Evolutionary conservation across 1,140 invertebrate genomes (phyloP), one percentile per base, ranked within the genome.

Genomic region (Drosophila persimilis): DNA sequence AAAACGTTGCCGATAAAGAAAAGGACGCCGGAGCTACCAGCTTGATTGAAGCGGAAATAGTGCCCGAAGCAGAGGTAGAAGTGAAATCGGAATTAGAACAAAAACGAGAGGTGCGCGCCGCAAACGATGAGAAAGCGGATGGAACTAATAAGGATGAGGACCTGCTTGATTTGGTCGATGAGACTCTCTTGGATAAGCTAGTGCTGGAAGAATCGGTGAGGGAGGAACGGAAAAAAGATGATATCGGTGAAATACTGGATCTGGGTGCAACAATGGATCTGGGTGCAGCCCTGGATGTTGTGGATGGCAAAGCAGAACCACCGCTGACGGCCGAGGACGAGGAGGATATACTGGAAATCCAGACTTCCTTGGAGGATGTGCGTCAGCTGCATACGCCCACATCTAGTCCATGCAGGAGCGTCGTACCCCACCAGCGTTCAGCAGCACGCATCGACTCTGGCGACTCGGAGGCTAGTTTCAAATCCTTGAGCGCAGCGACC

Each of bases 291-390:
- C 35, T 39, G 13, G 9, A 41, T 9, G 44, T 9, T 2, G 45
- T 24, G 11, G 35, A 65, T 0, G 17, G 50, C 35, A 17, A 46
- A 3, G n/a, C 17, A 58, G 46, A 31, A 4, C 31, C 45, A 13
- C 7, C 29, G 9, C 6, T 60, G 7, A 31, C 24, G 47, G 35
- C 22, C 17, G 53, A 71, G 4, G 39, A 31, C 31, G 20, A 51
- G 29, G 77, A 80, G 0, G 80, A 84, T 46, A 55, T 86, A 3
- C 45, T 85, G 15, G 81, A 81, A 35, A 80, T 81, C 2, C 77
- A 65, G 60, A 63, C 81, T 2, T 81, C 77, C 2, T n/a, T 77
- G 1, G 73, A 81, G 8, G 81, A 85, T 59, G 77, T 81, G n/a
- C 81, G 77, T 1, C 54, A 71, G 17, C 48, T 85, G 31, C 73